These are phyloP conservation scores for Yponomeuta sedellus DNA, from an alignment of 2,888 invertebrate species.

Conservation along the genomic window DNA sequence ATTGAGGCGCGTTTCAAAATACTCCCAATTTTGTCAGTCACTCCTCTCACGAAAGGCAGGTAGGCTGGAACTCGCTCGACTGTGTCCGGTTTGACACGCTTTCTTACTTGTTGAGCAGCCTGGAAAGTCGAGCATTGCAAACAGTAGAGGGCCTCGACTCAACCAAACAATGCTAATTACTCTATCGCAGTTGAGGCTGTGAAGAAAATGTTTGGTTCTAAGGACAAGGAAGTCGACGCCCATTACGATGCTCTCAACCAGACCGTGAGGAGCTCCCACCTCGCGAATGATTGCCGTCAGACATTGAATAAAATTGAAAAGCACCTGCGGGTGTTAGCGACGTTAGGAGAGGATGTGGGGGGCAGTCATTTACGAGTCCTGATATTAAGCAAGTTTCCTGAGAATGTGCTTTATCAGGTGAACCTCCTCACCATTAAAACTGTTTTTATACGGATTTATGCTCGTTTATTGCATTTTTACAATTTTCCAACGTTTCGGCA, in stretches of 20 bases:
- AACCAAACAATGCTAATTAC: neutral
- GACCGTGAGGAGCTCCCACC: neutral
- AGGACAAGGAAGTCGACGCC: neutral
- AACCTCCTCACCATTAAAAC: too few species aligned
- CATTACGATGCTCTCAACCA: neutral
- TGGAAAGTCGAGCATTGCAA: neutral
- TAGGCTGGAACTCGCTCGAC: too few species aligned
- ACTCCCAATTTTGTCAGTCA: too few species aligned
- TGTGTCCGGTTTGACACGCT: too few species aligned
- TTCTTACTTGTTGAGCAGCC: constrained; percentile 7
- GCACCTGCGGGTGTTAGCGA: neutral
- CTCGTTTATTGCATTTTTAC: too few species aligned
- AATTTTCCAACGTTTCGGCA: too few species aligned
- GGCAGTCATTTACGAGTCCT: neutral
- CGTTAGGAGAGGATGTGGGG: neutral
- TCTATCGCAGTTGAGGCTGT: neutral
- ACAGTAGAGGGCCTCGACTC: too few species aligned
- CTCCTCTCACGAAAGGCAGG: too few species aligned
- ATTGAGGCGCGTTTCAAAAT: too few species aligned
- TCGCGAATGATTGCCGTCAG: neutral
- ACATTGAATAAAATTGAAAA: neutral
- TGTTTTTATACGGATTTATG: too few species aligned
- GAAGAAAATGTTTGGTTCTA: constrained; percentile 3
- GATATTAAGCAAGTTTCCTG: neutral
- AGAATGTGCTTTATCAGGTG: neutral